A percentile compares a stretch with the other conserved stretches of the same genome.
These are phyloP conservation scores for Turnix velox DNA, from an alignment of 2,113 vertebrate genomes.

Conservation along the genomic window DNA sequence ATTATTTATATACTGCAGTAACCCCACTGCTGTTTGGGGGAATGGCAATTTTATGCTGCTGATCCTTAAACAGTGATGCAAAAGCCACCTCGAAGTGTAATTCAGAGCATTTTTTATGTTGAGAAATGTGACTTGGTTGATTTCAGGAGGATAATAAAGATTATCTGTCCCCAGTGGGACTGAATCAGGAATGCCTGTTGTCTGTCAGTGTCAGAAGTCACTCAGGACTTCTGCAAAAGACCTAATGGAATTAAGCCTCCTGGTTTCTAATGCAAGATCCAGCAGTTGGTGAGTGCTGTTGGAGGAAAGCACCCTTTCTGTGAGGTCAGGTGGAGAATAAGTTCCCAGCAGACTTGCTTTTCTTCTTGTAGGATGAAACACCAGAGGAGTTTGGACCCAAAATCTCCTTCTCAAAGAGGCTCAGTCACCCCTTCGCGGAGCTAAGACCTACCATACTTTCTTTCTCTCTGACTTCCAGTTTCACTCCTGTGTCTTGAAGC, in stretches of 20 bases:
- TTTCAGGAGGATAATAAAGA: neutral
- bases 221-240: neutral
- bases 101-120: neutral
- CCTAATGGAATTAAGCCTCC: neutral
- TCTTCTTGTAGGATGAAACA: neutral
- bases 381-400: neutral
- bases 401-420: neutral
- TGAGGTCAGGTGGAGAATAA: neutral
- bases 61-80: neutral
- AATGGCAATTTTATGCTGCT: neutral
- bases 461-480: neutral
- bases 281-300: neutral
- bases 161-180: fast-evolving
- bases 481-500: neutral
- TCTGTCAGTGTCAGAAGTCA: fast-evolving
- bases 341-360: neutral
- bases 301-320: neutral
- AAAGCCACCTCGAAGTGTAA: neutral
- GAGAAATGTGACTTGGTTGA: neutral
- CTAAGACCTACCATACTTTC: neutral
- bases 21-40: neutral
- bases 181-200: neutral
- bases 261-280: neutral
- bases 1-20: neutral
- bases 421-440: neutral